Percentiles rank a stretch among this genome's conserved stretches.
Evolutionary conservation across 2,113 vertebrate genomes (phyloP).

Genomic region (Phalacrocorax brasilianus): DNA sequence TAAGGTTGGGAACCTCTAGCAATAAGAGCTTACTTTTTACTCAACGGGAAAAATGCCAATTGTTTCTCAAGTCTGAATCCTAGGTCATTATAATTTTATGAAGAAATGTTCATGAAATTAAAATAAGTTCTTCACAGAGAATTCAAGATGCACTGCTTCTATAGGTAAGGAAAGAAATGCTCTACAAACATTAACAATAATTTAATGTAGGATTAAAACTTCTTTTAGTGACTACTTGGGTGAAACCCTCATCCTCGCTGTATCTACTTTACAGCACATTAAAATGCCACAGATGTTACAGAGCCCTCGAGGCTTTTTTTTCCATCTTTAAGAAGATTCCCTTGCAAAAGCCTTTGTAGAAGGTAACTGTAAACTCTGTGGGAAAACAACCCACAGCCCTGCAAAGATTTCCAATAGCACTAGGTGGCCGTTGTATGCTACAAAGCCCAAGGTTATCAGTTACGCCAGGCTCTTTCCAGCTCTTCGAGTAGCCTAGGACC

Average conservation of each 20-base stretch:
- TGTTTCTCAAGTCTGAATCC: not conserved
- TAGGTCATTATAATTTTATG: conserved; percentile 40
- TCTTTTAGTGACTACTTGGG: not conserved
- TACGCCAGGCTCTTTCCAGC: not conserved
- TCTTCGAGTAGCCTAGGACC: not conserved
- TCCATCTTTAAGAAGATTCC: not conserved
- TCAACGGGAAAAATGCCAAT: not conserved
- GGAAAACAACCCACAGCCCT: not conserved
- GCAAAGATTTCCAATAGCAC: not conserved
- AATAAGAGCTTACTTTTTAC: not conserved
- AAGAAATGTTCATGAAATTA: conserved; percentile 29
- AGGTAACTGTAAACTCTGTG: not conserved
- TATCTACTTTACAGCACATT: not conserved
- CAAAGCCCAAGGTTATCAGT: not conserved
- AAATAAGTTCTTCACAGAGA: conserved; percentile 37
- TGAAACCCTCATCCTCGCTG: not conserved
- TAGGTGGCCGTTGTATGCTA: not conserved
- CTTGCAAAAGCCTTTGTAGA: not conserved
- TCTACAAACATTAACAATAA: not conserved
- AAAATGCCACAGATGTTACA: not conserved
- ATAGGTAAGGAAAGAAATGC: conserved; percentile 6
- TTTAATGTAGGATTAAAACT: not conserved
- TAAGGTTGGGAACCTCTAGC: not conserved
- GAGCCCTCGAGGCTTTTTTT: not conserved
- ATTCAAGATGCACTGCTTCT: not conserved